Percentiles rank a stretch among this genome's conserved stretches.
phyloP scores from a whole-genome alignment of 2,113 vertebrate species.

The Empidonax traillii region DNA sequence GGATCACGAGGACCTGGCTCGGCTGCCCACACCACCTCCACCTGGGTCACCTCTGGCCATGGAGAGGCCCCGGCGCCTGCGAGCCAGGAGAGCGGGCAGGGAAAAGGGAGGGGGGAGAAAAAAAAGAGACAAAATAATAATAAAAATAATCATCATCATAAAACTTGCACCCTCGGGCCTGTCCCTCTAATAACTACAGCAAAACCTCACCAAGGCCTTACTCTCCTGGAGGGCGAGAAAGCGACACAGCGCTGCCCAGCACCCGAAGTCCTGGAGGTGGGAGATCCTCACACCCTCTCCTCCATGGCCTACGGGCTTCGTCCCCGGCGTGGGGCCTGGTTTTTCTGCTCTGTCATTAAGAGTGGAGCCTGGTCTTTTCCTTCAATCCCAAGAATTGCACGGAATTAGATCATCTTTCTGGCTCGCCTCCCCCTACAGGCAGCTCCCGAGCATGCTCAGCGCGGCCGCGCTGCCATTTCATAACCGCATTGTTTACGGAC shows the following conservation, averaged over 20 bases:
- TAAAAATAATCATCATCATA: not conserved
- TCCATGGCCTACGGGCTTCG: conserved; percentile 59
- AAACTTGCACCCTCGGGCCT: conserved; percentile 55
- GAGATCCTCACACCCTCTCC: conserved; percentile 48
- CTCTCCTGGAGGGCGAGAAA: conserved; percentile 51
- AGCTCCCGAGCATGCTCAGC: conserved; percentile 73
- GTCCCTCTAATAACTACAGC: conserved; percentile 49
- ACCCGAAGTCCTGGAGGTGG: conserved; percentile 38
- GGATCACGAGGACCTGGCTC: not conserved
- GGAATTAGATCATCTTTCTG: conserved; percentile 68
- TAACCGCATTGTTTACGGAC: conserved; percentile 87
- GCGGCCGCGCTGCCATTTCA: conserved; percentile 84
- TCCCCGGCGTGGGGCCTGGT: conserved; percentile 59
- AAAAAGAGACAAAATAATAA: not conserved
- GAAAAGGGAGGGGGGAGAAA: not conserved
- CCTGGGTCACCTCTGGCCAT: not conserved
- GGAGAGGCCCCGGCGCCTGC: not conserved
- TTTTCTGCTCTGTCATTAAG: conserved; percentile 74
- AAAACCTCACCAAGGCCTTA: conserved; percentile 57
- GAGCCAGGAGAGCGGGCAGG: not conserved
- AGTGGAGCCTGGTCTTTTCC: conserved; percentile 68
- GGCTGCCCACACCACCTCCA: conserved; percentile 11
- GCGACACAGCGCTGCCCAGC: conserved; percentile 38
- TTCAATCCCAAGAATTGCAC: conserved; percentile 72
- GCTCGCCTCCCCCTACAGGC: conserved; percentile 82